These are phyloP conservation scores for Albula goreensis DNA, from an alignment of 2,113 vertebrate species.

Conservation along the genomic window DNA sequence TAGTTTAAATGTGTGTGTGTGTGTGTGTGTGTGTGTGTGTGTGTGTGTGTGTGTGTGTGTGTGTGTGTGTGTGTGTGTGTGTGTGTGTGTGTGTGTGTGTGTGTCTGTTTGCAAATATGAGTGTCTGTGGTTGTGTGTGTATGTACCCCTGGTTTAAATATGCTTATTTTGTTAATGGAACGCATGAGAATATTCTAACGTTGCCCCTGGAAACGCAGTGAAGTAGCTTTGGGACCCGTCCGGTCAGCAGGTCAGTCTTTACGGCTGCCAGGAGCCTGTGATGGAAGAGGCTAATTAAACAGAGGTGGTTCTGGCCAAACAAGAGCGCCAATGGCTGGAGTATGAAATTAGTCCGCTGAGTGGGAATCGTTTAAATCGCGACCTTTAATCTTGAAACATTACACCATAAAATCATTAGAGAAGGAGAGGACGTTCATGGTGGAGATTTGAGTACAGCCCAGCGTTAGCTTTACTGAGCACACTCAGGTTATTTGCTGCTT, in stretches of 20 bases:
- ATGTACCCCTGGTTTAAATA: no score
- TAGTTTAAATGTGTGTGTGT: no score
- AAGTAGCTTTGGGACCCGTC: background rate
- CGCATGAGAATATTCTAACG: background rate
- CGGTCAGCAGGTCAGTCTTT: background rate
- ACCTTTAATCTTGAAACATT: background rate
- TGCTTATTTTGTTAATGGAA: background rate
- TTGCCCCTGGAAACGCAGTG: background rate
- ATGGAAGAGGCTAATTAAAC: constrained; percentile 10
- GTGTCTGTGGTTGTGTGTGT: no score
- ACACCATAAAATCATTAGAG: background rate
- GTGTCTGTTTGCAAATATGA: no score
- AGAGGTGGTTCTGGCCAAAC: background rate
- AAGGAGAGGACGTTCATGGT: background rate
- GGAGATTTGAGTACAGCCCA: no score
- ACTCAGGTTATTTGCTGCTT: no score
- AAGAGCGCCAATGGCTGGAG: background rate
- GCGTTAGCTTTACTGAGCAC: no score
- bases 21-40: no score
- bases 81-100: no score
- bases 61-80: no score
- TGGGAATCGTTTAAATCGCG: no score
- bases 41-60: no score
- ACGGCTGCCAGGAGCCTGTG: background rate
- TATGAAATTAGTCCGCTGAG: background rate